Percentiles rank a stretch among this genome's conserved stretches.
phyloP scores from a whole-genome alignment of 2,797 vertebrate genomes.

The Antennarius maculatus region DNA sequence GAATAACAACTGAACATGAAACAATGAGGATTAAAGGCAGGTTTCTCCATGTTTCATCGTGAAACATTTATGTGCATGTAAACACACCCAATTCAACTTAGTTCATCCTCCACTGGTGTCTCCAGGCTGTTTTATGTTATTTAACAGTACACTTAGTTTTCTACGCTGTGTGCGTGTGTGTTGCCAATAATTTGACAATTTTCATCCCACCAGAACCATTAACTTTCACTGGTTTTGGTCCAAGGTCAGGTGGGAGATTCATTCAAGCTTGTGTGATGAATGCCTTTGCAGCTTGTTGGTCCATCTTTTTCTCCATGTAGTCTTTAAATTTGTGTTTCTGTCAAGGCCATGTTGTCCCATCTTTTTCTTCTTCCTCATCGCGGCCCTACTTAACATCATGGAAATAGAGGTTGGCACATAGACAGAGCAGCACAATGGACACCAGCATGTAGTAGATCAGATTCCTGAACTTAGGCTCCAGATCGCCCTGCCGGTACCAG shows the following conservation, averaged over 20 bases:
- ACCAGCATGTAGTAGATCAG: slow-evolving; percentile 96
- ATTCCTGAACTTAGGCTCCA: slow-evolving; percentile 98
- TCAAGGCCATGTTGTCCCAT: slow-evolving; percentile 67
- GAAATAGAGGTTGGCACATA: slow-evolving; percentile 99
- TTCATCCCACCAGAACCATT: slow-evolving; percentile 16
- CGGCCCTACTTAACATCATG: slow-evolving; percentile 85
- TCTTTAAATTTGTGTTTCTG: slow-evolving; percentile 5
- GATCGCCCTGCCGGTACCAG: slow-evolving; percentile 98
- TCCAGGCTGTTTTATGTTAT: slow-evolving; percentile 32
- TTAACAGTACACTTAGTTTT: slow-evolving; percentile 20
- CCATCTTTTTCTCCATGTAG: background rate
- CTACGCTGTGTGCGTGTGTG: slow-evolving; percentile 20
- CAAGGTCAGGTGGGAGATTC: slow-evolving; percentile 2
- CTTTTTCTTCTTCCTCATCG: slow-evolving; percentile 44
- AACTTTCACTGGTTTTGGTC: slow-evolving; percentile 36
- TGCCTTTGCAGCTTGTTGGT: background rate
- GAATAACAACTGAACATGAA: background rate
- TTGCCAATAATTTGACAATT: slow-evolving; percentile 17
- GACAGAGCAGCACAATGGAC: slow-evolving; percentile 93
- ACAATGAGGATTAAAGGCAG: slow-evolving; percentile 10
- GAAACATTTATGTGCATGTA: slow-evolving; percentile 25
- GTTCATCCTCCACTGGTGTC: slow-evolving; percentile 8
- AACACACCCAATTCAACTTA: slow-evolving; percentile 27
- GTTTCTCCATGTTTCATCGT: slow-evolving; percentile 31
- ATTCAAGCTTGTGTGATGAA: slow-evolving; percentile 23